Conservation (phyloP, 2,797 vertebrate genomes). For the Pelodytes ibericus region DNA sequence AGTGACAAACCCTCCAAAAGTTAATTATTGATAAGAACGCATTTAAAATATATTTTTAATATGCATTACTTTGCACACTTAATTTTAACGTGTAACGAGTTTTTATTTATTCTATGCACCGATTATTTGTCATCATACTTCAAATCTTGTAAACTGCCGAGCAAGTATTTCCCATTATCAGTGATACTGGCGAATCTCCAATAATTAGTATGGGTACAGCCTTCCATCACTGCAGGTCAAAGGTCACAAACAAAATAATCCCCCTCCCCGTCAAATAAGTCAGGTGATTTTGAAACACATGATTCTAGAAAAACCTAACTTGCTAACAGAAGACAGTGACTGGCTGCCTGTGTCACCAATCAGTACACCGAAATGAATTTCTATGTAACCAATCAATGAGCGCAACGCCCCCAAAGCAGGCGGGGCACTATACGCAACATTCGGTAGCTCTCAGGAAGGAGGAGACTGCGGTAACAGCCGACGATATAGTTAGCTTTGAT, state of each 20-base stretch:
- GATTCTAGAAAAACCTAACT: conserved; percentile 64
- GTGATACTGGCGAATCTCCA: background rate
- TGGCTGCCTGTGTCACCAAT: conserved; percentile 65
- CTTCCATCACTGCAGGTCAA: conserved; percentile 13
- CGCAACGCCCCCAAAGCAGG: no score
- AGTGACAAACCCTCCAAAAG: no score
- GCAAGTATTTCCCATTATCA: no score
- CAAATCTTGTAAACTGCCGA: no score
- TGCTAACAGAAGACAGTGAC: conserved; percentile 58
- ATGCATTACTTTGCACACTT: no score
- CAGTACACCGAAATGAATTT: background rate
- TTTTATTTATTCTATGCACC: no score
- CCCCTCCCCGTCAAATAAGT: conserved; percentile 60
- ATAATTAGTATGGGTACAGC: background rate
- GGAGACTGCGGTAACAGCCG: background rate
- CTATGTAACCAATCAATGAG: conserved; percentile 64
- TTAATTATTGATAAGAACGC: no score
- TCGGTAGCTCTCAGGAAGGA: conserved; percentile 14
- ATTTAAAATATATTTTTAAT: no score
- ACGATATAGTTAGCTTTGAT: background rate
- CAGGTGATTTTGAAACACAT: conserved; percentile 85
- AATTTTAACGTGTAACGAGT: no score
- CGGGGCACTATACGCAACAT: conserved; percentile 28
- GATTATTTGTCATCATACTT: no score
- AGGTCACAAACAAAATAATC: conserved; percentile 8